phyloP scores from a whole-genome alignment of 2,888 invertebrate genomes.

The Seira sanloemensis region DNA sequence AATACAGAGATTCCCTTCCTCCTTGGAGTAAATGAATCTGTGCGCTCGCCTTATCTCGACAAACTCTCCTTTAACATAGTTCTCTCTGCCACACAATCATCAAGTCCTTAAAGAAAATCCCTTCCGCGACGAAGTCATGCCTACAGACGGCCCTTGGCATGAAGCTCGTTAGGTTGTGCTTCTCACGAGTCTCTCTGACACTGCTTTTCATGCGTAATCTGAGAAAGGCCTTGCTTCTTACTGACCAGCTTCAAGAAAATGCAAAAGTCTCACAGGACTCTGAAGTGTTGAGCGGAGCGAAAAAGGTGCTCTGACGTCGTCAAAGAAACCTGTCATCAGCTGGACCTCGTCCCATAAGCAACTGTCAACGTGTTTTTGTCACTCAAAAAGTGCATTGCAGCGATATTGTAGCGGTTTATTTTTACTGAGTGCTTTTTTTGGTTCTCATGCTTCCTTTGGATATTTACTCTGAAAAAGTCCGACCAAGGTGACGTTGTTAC shows the following conservation, averaged over 20 bases:
- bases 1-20: neutral
- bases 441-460: neutral
- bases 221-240: conserved; percentile 3
- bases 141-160: conserved; percentile 64
- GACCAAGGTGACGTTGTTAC: neutral
- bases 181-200: conserved; percentile 25
- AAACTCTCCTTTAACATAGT: conserved; percentile 59
- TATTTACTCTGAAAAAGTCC: neutral
- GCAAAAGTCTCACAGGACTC: too few relatives aligned
- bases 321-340: conserved; percentile 27
- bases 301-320: neutral
- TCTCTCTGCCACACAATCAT: conserved; percentile 5
- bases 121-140: conserved; percentile 47
- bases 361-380: neutral
- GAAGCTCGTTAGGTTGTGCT: conserved; percentile 56
- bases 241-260: conserved; percentile 15
- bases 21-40: conserved; percentile 20
- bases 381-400: neutral
- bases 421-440: neutral
- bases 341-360: conserved; percentile 27
- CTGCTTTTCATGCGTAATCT: neutral
- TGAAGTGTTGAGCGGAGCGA: too few relatives aligned
- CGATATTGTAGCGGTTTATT: neutral
- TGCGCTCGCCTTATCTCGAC: conserved; percentile 42
- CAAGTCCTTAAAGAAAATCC: conserved; percentile 46